A percentile compares a stretch with the other conserved stretches of the same genome.
Conservation (phyloP, 2,113 vertebrate genomes). For the Calypte anna region DNA sequence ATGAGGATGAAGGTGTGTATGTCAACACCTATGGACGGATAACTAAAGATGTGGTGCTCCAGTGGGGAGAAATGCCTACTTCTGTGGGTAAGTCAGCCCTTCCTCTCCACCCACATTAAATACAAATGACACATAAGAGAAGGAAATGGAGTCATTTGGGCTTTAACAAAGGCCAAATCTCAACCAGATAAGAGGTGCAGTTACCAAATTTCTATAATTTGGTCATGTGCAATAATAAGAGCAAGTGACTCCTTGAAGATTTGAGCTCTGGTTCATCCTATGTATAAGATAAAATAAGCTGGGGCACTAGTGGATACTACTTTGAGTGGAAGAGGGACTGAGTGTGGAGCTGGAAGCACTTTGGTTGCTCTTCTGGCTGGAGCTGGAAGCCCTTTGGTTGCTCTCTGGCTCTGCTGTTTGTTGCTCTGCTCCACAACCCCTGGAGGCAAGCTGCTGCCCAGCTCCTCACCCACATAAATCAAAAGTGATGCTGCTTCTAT, state of each 20-base stretch:
- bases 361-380: background rate
- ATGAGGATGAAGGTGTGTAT: constrained; percentile 98
- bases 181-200: background rate
- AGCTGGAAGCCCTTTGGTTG: background rate
- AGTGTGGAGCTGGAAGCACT: background rate
- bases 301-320: background rate
- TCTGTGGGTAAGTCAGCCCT: constrained; percentile 92
- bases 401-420: background rate
- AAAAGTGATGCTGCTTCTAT: background rate
- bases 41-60: constrained; percentile 99
- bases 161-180: background rate
- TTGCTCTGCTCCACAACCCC: background rate
- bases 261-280: background rate
- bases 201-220: background rate
- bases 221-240: background rate
- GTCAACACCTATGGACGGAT: constrained; percentile 99
- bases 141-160: background rate
- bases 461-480: background rate
- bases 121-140: constrained; percentile 41
- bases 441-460: background rate
- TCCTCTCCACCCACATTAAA: constrained; percentile 63
- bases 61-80: constrained; percentile 99
- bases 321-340: background rate
- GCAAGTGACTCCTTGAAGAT: background rate
- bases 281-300: background rate